Evolutionary conservation across 2,797 vertebrate species (phyloP), one percentile per base, ranked within the genome.

Genomic region (Halcyon leucocephala): DNA sequence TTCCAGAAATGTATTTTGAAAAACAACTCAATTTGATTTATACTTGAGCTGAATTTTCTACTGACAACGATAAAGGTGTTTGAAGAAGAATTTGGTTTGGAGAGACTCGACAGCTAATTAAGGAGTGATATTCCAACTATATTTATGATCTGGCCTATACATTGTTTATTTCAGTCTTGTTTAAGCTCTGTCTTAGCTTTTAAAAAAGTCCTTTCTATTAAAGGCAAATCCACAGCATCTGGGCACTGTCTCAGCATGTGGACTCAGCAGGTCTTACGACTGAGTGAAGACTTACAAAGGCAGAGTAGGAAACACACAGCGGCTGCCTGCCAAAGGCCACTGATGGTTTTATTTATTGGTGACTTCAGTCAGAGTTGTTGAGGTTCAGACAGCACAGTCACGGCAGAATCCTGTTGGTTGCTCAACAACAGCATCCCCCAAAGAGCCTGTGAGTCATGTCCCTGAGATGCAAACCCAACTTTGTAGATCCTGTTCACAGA

Each of bases 31-130:
- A 29, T 83, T 91, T 62, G 33, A 13, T 91, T 92, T 77, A 46
- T 85, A 21, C 19, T 86, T 10, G 1, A 31, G 48, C 55, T 94
- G 62, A 82, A 85, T 85, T 89, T 89, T 95, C 62, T 76, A 77
- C 42, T 46, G 48, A 37, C 60, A 82, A 61, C 70, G 82, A n/a
- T 76, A 93, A 91, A 66, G 31, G 42, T 35, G 52, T 71, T 85
- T 82, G 74, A 70, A 82, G 51, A 85, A 92, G 81, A 85, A 91
- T 69, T 86, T 86, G 66, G 28, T 78, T 86, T 92, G 66, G 78
- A 89, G 83, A 70, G 33, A 73, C 48, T 51, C 4, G 1, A 33
- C 41, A 79, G 54, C 51, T 33, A 70, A 8, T 46, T 76, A 76
- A 82, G 29, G 28, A 33, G 44, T 69, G 81, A n/a, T 62, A 31